Conservation (phyloP, 2,888 invertebrate species). For the Carcina quercana region DNA sequence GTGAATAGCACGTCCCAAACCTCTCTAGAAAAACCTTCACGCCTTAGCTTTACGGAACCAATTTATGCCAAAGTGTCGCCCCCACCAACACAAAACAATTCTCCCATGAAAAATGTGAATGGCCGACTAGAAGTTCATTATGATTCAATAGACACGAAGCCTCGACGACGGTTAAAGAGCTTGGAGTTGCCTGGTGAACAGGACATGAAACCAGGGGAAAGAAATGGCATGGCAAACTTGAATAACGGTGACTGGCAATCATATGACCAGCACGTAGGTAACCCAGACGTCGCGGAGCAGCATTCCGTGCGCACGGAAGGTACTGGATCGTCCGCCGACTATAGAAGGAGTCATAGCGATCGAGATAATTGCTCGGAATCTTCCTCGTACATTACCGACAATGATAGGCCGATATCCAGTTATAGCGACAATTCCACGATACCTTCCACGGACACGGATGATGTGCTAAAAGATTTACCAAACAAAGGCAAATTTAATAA, state of each 20-base stretch:
- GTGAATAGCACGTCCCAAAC: slow-evolving; percentile 28
- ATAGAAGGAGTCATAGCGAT: slow-evolving; percentile 63
- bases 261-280: slow-evolving; percentile 49
- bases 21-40: slow-evolving; percentile 38
- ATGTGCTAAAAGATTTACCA: slow-evolving; percentile 63
- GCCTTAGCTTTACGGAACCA: slow-evolving; percentile 61
- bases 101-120: slow-evolving; percentile 48
- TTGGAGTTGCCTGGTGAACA: slow-evolving; percentile 50
- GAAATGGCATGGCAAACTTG: slow-evolving; percentile 43
- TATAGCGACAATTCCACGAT: slow-evolving; percentile 69
- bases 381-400: slow-evolving; percentile 66
- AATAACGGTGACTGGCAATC: slow-evolving; percentile 58
- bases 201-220: slow-evolving; percentile 43
- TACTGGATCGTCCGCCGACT: slow-evolving; percentile 57
- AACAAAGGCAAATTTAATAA: slow-evolving; percentile 64
- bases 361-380: slow-evolving; percentile 71
- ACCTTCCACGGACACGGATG: slow-evolving; percentile 67
- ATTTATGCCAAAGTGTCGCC: slow-evolving; percentile 66
- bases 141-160: slow-evolving; percentile 67
- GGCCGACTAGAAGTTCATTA: slow-evolving; percentile 56
- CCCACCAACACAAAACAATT: slow-evolving; percentile 50
- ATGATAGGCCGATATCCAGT: slow-evolving; percentile 67
- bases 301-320: slow-evolving; percentile 63
- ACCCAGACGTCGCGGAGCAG: slow-evolving; percentile 57
- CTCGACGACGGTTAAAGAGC: slow-evolving; percentile 61